A percentile compares a stretch with the other conserved stretches of the same genome.
Conservation (phyloP, 2,888 invertebrate species). For the Argyresthia goedartella region DNA sequence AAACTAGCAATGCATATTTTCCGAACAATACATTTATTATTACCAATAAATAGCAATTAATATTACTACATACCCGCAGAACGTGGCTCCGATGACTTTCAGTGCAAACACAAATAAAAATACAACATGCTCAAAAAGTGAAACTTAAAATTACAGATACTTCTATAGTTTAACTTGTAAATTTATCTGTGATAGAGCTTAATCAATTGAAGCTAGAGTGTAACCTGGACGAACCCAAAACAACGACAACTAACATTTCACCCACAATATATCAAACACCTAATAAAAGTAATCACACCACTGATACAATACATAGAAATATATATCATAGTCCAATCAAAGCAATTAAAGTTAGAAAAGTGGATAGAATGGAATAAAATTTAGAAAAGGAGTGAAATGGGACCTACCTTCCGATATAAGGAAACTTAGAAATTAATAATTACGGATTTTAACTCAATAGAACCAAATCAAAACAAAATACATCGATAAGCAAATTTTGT, state of each 20-base stretch:
- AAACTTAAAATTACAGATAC: background rate
- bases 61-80: no score
- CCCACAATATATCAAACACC: constrained; percentile 49
- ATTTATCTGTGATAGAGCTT: constrained; percentile 61
- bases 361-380: constrained; percentile 30
- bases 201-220: constrained; percentile 46
- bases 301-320: constrained; percentile 48
- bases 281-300: constrained; percentile 54
- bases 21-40: no score
- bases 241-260: constrained; percentile 63
- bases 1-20: no score
- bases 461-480: constrained; percentile 51
- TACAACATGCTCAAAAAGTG: background rate
- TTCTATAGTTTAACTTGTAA: constrained; percentile 34
- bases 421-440: background rate
- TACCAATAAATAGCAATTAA: no score
- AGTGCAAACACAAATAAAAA: background rate
- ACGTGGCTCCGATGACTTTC: no score
- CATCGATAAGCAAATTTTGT: constrained; percentile 65
- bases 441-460: constrained; percentile 21
- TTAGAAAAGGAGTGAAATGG: constrained; percentile 45
- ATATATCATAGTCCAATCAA: constrained; percentile 41
- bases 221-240: constrained; percentile 63
- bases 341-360: constrained; percentile 21
- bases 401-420: constrained; percentile 33